phyloP scores from a whole-genome alignment of 2,113 vertebrate genomes.

The Todiramphus chloris region DNA sequence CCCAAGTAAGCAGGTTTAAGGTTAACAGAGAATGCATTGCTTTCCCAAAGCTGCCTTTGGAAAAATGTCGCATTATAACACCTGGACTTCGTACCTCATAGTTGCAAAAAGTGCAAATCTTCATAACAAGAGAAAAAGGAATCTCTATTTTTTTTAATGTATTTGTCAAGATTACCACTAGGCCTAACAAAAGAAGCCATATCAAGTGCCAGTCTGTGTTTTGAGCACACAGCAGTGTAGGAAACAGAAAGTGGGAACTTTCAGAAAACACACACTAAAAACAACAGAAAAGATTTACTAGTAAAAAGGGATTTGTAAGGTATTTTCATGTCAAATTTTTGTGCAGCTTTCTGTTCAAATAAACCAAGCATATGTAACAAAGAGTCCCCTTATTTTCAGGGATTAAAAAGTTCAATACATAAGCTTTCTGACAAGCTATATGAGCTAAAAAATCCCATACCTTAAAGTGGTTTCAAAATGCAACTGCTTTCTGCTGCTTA shows the following conservation, averaged over 20 bases:
- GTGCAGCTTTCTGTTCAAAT: neutral
- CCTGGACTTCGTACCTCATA: neutral
- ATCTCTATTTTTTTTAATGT: neutral
- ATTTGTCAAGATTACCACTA: neutral
- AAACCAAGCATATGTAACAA: neutral
- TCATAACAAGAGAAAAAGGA: neutral
- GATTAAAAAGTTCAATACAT: neutral
- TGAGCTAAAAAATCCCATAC: neutral
- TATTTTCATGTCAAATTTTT: neutral
- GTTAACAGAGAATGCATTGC: neutral
- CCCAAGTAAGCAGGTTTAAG: neutral
- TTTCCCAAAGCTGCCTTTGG: neutral
- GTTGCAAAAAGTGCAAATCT: neutral
- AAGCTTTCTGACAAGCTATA: neutral
- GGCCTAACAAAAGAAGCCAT: neutral
- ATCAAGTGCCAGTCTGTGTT: neutral
- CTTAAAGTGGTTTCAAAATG: neutral
- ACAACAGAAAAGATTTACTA: neutral
- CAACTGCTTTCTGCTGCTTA: neutral
- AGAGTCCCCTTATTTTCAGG: neutral
- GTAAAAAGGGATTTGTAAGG: neutral
- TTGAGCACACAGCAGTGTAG: neutral
- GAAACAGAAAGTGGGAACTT: neutral
- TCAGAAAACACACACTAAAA: neutral
- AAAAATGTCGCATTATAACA: neutral